A percentile compares a stretch with the other conserved stretches of the same genome.
phyloP scores from a whole-genome alignment of 1,140 invertebrate genomes.

The Hormaphis cornu region DNA sequence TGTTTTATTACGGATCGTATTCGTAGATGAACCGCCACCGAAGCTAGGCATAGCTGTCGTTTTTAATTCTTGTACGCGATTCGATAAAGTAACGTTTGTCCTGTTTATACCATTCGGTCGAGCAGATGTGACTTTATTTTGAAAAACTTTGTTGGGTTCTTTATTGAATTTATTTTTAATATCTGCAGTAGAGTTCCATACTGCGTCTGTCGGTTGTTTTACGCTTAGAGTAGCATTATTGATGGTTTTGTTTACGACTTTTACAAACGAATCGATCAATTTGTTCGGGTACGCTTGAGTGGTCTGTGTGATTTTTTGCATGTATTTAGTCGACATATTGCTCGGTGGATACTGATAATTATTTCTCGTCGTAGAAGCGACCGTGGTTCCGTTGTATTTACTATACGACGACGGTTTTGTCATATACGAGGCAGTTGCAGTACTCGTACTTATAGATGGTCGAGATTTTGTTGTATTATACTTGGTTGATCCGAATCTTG shows the following conservation, averaged over 20 bases:
- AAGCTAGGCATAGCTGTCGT: neutral
- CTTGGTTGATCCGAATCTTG: conserved; percentile 10
- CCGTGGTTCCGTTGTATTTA: neutral
- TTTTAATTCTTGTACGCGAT: conserved; percentile 15
- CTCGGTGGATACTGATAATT: conserved; percentile 20
- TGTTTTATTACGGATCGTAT: neutral
- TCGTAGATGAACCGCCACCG: neutral
- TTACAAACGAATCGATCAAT: neutral
- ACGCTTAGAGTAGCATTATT: neutral
- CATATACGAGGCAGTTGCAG: neutral
- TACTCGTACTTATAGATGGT: neutral
- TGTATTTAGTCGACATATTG: conserved; percentile 20
- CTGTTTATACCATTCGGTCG: conserved; percentile 2
- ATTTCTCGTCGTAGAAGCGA: neutral
- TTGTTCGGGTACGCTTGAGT: conserved; percentile 15
- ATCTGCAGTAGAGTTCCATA: neutral
- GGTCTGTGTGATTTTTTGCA: conserved; percentile 12
- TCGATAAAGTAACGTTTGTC: conserved; percentile 20
- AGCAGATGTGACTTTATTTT: neutral
- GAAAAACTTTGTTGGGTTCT: conserved; percentile 2
- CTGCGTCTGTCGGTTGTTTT: neutral
- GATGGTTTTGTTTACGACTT: neutral
- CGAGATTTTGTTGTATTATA: neutral
- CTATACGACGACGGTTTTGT: neutral
- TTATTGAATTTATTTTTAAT: neutral